Base-by-base conservation (phyloP, 2,888 invertebrate genomes). In the Sialis fuliginosa region DNA sequence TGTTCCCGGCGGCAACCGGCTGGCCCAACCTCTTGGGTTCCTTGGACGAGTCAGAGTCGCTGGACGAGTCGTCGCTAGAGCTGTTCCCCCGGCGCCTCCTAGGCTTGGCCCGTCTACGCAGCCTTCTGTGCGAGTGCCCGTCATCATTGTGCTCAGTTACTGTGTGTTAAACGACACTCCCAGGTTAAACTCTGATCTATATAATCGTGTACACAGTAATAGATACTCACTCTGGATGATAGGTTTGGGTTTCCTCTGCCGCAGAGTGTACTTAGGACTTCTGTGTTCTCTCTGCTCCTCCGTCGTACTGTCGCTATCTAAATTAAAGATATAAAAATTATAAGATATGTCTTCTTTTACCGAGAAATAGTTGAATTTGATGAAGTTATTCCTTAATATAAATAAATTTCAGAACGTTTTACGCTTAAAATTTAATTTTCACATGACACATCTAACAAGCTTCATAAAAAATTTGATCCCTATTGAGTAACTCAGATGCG, bases 281-380 rank as follows among this genome's bases (percentile, higher is more conserved):
- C 60, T 62, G 53, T 65, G 65, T 6, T 55, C 55, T 40, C 52
- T 53, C 22, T 51, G 53, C 8, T 53, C 62, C 53, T 62, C 62
- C 8, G 62, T 58, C 32, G 60, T 61, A 50, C 57, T 58, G 31
- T 59, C 58, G 51, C 55, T 58, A 33, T 52, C 56, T 56, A 44
- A 4, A 35, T 31, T 22, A 31, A 1, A 7, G 13, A 22, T 39
- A 22, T 35, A 42, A 32, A 4, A 22, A 2, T 22, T 22, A 2
- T 22, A 22, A 22, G 22, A 22, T 22, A 4, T 22, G 4, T 4
- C 22, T 22, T 2, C 2, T 22, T 22, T 22, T 22, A 22, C 22
- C 22, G 4, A 22, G 22, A 22, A 22, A 22, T 22, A 22, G 22
- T 22, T n/a, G n/a, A n/a, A n/a, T n/a, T n/a, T n/a, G n/a, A n/a